Conservation (phyloP, 1,140 invertebrate species). For the Trichonephila clavipes region DNA sequence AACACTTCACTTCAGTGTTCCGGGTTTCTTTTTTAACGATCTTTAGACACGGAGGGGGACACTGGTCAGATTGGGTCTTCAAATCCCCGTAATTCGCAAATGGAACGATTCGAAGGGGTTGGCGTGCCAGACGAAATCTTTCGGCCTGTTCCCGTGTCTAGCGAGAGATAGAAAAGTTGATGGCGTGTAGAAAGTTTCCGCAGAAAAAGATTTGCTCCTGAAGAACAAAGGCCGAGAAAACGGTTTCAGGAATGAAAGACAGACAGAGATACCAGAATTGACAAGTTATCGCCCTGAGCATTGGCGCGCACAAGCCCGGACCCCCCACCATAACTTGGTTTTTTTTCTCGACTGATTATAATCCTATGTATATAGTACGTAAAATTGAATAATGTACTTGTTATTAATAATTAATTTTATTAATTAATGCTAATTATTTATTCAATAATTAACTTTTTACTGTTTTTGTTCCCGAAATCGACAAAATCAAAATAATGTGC, state of each 20-base stretch:
- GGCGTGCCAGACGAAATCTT: constrained; percentile 35
- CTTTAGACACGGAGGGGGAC: constrained; percentile 11
- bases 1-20: neutral
- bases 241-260: neutral
- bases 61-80: neutral
- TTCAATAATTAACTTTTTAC: too few species aligned
- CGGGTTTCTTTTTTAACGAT: constrained; percentile 6
- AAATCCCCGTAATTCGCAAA: neutral
- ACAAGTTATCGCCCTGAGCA: neutral
- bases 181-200: constrained; percentile 38
- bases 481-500: too few species aligned
- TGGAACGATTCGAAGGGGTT: constrained; percentile 1
- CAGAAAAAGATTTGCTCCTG: neutral
- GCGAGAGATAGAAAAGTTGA: constrained; percentile 41
- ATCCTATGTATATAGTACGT: too few species aligned
- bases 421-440: too few species aligned
- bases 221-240: constrained; percentile 15
- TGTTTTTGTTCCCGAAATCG: too few species aligned
- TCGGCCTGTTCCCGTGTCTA: neutral
- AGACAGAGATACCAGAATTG: neutral
- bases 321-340: too few species aligned
- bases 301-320: too few species aligned
- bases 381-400: too few species aligned
- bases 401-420: too few species aligned
- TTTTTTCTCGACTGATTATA: too few species aligned